These are phyloP conservation scores for Eospalax fontanierii DNA, from an alignment of 2,797 vertebrate species.

Conservation along the genomic window DNA sequence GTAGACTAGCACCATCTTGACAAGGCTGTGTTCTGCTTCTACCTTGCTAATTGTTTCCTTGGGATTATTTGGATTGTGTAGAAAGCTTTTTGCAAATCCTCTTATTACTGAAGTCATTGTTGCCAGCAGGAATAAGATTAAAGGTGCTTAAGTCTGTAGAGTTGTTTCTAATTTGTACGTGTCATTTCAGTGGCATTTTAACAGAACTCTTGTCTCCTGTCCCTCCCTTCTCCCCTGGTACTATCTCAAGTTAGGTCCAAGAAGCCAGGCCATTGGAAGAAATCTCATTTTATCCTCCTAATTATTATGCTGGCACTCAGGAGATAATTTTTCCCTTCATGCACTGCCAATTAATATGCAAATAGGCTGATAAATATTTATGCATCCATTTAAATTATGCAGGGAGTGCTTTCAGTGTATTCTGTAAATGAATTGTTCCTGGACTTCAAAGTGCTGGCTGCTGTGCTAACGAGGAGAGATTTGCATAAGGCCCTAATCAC, in stretches of 20 bases:
- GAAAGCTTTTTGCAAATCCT: conserved; percentile 91
- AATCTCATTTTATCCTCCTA: conserved; percentile 93
- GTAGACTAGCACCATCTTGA: conserved; percentile 81
- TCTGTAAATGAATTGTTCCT: conserved; percentile 99
- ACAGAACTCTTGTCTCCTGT: conserved; percentile 88
- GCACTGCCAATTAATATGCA: conserved; percentile 99
- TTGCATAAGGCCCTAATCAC: conserved; percentile 99
- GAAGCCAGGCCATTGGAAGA: conserved; percentile 93
- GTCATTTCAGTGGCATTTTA: conserved; percentile 91
- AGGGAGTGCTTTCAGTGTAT: conserved; percentile 98
- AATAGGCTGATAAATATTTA: conserved; percentile 99
- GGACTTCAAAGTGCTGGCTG: conserved; percentile 99
- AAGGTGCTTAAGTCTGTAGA: conserved; percentile 92
- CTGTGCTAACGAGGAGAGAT: conserved; percentile 99
- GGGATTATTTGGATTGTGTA: conserved; percentile 91
- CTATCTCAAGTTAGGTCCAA: conserved; percentile 91
- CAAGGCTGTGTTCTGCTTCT: conserved; percentile 87
- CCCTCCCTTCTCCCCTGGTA: conserved; percentile 88
- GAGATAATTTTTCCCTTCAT: conserved; percentile 94
- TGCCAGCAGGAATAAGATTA: conserved; percentile 92
- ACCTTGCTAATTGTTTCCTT: conserved; percentile 91
- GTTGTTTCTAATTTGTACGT: conserved; percentile 91
- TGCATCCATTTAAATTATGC: conserved; percentile 99
- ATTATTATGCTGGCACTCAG: conserved; percentile 93
- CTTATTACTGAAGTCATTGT: conserved; percentile 92